Base-by-base conservation (phyloP, 2,797 vertebrate species). In the Nothura maculosa region DNA sequence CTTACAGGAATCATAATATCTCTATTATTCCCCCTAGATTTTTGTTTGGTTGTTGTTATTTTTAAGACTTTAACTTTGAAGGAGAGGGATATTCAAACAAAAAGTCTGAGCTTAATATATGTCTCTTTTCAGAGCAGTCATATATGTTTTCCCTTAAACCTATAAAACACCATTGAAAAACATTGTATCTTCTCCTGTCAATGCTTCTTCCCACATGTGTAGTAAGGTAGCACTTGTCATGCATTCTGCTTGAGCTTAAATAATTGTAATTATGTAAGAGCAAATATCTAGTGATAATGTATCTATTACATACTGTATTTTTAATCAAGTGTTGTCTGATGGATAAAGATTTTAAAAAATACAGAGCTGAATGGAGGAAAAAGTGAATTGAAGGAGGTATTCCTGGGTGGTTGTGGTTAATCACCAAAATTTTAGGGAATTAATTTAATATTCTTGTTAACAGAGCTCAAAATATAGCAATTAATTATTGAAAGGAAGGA, bases 281-380 rank as follows among this genome's bases (percentile, higher is more conserved):
- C 38, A 75, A 80, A 54, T 57, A 93, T 68, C 12, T 45, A 34
- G 22, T 48, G 82, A 62, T 90, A 92, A 70, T 55, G 6, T 15
- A 60, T 42, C 60, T 93, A 54, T 72, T 89, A 94, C 92, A 81
- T 68, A 34, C 1, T 90, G 70, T 70, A 48, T 57, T 83, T 85
- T 70, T 79, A 92, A 72, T 87, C 42, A 81, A 50, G 2, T 22
- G 17, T 58, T 72, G n/a, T 45, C 67, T 75, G 19, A 82, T 68
- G 61, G 6, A 47, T 84, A 28, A 21, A 88, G 63, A 80, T 70
- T 72, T 55, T 8, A 6, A 55, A 74, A 69, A 81, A 20, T 7
- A 83, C 8, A 40, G 87, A 80, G n/a, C 11, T 63, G 43, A 77
- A 58, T 68, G 5, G 22, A 70, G 34, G 78, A 90, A 60, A 83